Evolutionary conservation across 2,888 invertebrate species (phyloP), one percentile per base, ranked within the genome.

Genomic region (Spilosoma lubricipeda): DNA sequence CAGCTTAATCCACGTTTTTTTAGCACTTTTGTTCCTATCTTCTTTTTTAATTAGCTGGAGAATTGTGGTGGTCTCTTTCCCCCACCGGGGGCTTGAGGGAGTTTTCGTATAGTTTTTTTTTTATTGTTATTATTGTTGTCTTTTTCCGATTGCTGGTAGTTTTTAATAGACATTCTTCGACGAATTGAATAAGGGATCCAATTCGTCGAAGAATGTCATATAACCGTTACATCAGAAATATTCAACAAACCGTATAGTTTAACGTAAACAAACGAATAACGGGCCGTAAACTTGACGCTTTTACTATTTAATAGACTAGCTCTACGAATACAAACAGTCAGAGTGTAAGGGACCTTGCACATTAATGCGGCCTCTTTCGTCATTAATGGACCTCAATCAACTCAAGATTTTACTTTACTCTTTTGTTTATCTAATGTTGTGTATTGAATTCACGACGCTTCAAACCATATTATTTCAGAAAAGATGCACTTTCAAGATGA

Each of bases 241-340:
- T 67, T 73, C 73, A 70, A 80, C 69, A 79, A 82, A 77, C 73
- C 39, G 76, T 77, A 82, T 76, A 83, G 71, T 78, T 84, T 80
- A 82, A 80, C 70, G 75, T 77, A 83, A 83, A 83, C 82, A 82
- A 69, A 75, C 71, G 70, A 71, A 78, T 81, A 77, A 75, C 71
- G 75, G 74, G 73, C 77, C 74, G 75, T 83, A 78, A 77, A 79
- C 64, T 74, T 70, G 39, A 69, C 33, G 42, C 66, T 70, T 80
- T 77, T 79, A 80, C 82, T 70, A 74, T 77, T 83, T 78, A 66
- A 69, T 75, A 71, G 72, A 20, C 69, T 71, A 67, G 63, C 76
- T 73, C 73, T 77, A 70, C 75, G 84, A 81, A 84, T 82, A 81
- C 76, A 68, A 78, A 80, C 75, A 68, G 27, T 65, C 65, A 65